These are phyloP conservation scores for Channa striata DNA, from an alignment of 2,797 vertebrate genomes.

Conservation along the genomic window DNA sequence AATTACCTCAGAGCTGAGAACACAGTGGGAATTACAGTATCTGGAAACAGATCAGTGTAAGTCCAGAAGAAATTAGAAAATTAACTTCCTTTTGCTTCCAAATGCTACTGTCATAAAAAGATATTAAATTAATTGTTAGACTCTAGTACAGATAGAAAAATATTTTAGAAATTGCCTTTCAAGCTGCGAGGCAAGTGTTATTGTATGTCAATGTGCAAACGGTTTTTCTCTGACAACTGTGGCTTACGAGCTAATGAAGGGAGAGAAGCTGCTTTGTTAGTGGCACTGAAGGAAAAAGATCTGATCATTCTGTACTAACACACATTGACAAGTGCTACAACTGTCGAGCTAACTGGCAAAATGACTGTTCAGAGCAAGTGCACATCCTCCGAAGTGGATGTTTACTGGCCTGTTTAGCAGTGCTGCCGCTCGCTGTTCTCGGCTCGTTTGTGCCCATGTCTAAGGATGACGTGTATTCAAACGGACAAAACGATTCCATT, in stretches of 20 bases:
- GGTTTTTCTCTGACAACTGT: background rate
- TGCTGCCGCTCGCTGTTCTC: slow-evolving; percentile 13
- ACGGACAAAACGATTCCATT: slow-evolving; percentile 8
- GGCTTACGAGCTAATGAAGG: slow-evolving; percentile 2
- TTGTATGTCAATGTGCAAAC: background rate
- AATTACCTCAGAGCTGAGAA: slow-evolving; percentile 18
- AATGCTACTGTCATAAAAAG: background rate
- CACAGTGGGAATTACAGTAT: background rate
- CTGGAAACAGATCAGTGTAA: slow-evolving; percentile 8
- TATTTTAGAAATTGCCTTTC: background rate
- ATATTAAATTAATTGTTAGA: background rate
- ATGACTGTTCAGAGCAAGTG: slow-evolving; percentile 42
- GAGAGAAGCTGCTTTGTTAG: slow-evolving; percentile 19
- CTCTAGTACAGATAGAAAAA: background rate
- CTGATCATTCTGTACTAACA: slow-evolving; percentile 42
- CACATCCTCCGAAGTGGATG: slow-evolving; percentile 17
- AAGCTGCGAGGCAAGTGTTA: background rate
- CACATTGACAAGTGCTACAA: slow-evolving; percentile 41
- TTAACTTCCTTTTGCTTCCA: background rate
- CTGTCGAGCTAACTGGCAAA: slow-evolving; percentile 41
- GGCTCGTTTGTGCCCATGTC: slow-evolving; percentile 10
- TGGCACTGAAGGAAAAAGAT: slow-evolving; percentile 28
- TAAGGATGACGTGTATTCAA: background rate
- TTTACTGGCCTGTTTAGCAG: slow-evolving; percentile 21
- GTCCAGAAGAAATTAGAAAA: slow-evolving; percentile 10